Conservation (phyloP, 2,113 vertebrate species). For the Chaetura pelagica region DNA sequence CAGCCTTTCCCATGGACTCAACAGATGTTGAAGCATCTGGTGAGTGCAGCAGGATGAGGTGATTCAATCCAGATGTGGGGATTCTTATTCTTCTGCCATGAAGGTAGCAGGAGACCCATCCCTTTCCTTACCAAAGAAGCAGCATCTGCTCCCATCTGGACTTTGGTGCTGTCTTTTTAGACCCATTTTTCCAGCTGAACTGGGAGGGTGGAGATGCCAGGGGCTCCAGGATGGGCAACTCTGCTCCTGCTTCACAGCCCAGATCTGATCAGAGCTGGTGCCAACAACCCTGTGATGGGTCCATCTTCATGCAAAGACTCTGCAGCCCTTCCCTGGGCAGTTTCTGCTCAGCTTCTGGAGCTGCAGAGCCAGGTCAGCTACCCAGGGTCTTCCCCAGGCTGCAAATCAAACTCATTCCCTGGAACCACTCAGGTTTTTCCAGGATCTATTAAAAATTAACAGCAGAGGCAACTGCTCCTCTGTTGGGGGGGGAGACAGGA, state of each 20-base stretch:
- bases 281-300: neutral
- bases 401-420: neutral
- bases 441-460: conserved; percentile 50
- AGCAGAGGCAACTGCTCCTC: neutral
- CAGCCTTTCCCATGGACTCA: conserved; percentile 17
- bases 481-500: neutral
- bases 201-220: neutral
- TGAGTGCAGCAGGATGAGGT: neutral
- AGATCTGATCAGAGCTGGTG: neutral
- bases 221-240: neutral
- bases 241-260: neutral
- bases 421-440: neutral
- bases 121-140: neutral
- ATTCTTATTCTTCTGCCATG: neutral
- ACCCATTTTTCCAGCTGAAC: neutral
- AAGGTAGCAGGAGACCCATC: conserved; percentile 49
- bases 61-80: conserved; percentile 37
- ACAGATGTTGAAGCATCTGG: conserved; percentile 57
- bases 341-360: neutral
- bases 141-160: fast-evolving
- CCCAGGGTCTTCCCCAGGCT: neutral
- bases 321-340: neutral
- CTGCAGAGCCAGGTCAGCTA: neutral
- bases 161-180: neutral
- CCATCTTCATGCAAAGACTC: neutral